phyloP scores from a whole-genome alignment of 2,113 vertebrate species.

The Sylvietta virens region DNA sequence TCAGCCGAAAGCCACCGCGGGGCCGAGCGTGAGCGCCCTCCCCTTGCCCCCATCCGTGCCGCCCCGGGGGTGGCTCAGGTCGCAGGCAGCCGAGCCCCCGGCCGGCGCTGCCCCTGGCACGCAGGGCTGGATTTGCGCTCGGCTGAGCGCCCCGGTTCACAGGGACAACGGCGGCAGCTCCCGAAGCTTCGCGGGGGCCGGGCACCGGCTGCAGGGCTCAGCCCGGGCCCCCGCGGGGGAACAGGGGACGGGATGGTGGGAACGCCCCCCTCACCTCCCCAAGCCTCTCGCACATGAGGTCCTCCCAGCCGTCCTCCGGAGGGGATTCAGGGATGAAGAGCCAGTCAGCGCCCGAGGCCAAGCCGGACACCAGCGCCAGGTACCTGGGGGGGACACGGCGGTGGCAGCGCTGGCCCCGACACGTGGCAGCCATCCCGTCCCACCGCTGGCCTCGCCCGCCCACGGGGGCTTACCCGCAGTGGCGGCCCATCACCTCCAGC shows the following conservation, averaged over 20 bases:
- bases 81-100: neutral
- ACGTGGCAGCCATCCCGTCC: fast-evolving
- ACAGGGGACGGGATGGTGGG: fast-evolving
- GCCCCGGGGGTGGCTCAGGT: neutral
- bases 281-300: slow-evolving; percentile 85
- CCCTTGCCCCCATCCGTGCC: fast-evolving
- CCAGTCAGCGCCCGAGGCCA: slow-evolving; percentile 94
- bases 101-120: neutral
- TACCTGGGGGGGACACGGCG: slow-evolving; percentile 43
- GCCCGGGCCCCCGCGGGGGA: fast-evolving
- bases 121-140: neutral
- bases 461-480: slow-evolving; percentile 80
- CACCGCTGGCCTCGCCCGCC: fast-evolving
- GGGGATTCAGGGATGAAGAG: slow-evolving; percentile 93
- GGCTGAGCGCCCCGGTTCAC: neutral
- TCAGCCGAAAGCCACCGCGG: fast-evolving
- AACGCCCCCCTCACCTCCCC: slow-evolving; percentile 71
- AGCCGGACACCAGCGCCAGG: slow-evolving; percentile 85
- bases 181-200: neutral
- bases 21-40: fast-evolving
- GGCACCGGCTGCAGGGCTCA: neutral
- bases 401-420: fast-evolving
- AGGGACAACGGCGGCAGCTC: neutral
- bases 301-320: slow-evolving; percentile 88
- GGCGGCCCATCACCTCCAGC: slow-evolving; percentile 94